These are phyloP conservation scores for Sphaeramia orbicularis DNA, from an alignment of 2,797 vertebrate genomes.

Conservation along the genomic window DNA sequence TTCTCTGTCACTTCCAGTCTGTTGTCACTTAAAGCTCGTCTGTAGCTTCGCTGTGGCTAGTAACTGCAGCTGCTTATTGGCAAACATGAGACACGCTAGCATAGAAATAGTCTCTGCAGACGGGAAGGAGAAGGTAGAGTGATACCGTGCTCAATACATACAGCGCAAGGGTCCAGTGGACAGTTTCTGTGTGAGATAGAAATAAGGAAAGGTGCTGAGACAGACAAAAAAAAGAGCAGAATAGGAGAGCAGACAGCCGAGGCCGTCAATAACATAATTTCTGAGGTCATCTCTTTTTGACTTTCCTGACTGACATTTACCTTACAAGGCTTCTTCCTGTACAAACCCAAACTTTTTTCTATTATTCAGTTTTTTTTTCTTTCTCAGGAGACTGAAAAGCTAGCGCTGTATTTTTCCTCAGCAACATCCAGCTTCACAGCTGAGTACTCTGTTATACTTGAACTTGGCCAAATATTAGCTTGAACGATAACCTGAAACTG, in stretches of 20 bases:
- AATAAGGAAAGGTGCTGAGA: slow-evolving; percentile 40
- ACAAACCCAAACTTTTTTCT: slow-evolving; percentile 21
- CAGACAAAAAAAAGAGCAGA: slow-evolving; percentile 33
- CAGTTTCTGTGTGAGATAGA: slow-evolving; percentile 51
- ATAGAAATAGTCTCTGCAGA: slow-evolving; percentile 49
- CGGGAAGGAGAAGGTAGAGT: slow-evolving; percentile 35
- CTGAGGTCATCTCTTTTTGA: slow-evolving; percentile 36
- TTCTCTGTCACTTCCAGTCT: slow-evolving; percentile 22
- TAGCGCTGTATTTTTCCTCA: no score
- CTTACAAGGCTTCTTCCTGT: slow-evolving; percentile 10
- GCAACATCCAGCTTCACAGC: no score
- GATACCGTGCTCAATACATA: slow-evolving; percentile 59
- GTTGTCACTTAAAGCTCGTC: slow-evolving; percentile 20
- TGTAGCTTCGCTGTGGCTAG: slow-evolving; percentile 17
- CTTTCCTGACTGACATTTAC: slow-evolving; percentile 32
- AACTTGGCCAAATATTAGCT: slow-evolving; percentile 17
- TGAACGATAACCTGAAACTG: neutral
- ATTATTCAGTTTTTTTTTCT: no score
- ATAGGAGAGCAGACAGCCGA: slow-evolving; percentile 60
- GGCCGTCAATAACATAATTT: slow-evolving; percentile 42
- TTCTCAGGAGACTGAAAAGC: no score
- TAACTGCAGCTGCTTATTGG: slow-evolving; percentile 54
- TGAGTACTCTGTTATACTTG: slow-evolving; percentile 19
- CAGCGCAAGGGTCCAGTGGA: slow-evolving; percentile 53
- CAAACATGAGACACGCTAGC: slow-evolving; percentile 63